Evolutionary conservation across 2,888 invertebrate species (phyloP), one percentile per base, ranked within the genome.

Genomic region (Camponotus fellah): DNA sequence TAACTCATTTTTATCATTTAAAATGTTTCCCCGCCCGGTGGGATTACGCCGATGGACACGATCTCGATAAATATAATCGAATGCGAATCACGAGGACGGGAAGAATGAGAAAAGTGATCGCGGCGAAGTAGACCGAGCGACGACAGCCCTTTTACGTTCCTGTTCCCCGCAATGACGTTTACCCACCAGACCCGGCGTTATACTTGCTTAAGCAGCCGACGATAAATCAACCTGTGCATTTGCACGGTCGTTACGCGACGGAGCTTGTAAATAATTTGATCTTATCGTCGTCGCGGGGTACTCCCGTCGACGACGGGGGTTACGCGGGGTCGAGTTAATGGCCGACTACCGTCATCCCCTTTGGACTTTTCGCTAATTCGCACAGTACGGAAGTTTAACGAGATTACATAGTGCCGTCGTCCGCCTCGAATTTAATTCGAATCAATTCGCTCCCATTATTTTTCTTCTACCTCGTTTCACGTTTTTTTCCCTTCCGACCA

Each of bases 321-420:
- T 82, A 49, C 65, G 65, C 34, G 40, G 75, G 56, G 60, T n/a
- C 68, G 26, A 66, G 74, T 74, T 85, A 85, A 84, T 79, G 84
- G 84, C 56, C 56, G 69, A 65, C 79, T 79, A 84, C 43, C 85
- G 71, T 84, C 83, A 83, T 80, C 77, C 85, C 53, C 71, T 64
- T 85, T 84, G 71, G 83, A 85, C 77, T 84, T 85, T 85, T 84
- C 84, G 64, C 84, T 84, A 84, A 84, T 84, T 84, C 82, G 72
- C 72, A 82, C 60, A 68, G 64, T 64, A 56, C 75, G 64, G 84
- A 75, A 84, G 56, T 84, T 75, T 84, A 84, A 84, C 84, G 82
- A 82, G 75, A 76, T 84, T 84, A 82, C 84, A 65, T 40, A n/a
- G 49, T 26, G 34, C 56, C 12, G 49, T 56, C n/a, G 72, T 84